phyloP scores from a whole-genome alignment of 2,888 invertebrate species.

The Caprella mutica region DNA sequence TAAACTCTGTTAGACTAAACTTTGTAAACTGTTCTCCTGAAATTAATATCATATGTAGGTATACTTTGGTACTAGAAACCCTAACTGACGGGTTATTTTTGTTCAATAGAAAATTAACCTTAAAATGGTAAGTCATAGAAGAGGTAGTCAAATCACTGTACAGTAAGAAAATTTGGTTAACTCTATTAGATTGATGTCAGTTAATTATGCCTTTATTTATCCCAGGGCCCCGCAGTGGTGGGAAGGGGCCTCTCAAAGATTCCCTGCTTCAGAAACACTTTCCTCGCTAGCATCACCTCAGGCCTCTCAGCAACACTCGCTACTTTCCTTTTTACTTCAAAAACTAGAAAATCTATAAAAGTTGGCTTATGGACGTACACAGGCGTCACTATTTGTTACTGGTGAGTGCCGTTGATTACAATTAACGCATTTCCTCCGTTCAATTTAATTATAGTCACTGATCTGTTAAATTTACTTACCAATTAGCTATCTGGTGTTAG shows the following conservation, averaged over 20 bases:
- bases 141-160: not conserved
- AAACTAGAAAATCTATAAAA: constrained; percentile 51
- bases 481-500: constrained; percentile 1
- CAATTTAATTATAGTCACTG: too few species aligned
- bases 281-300: constrained; percentile 58
- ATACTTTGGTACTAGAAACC: too few species aligned
- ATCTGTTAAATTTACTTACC: too few species aligned
- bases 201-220: not conserved
- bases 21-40: too few species aligned
- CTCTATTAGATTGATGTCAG: not conserved
- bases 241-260: constrained; percentile 61
- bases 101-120: too few species aligned
- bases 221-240: constrained; percentile 1
- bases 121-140: too few species aligned
- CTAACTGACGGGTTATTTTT: too few species aligned
- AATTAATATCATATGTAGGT: too few species aligned
- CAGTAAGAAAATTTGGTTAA: not conserved
- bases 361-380: constrained; percentile 56
- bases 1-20: too few species aligned
- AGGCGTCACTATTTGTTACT: constrained; percentile 54
- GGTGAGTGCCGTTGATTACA: constrained; percentile 45
- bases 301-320: constrained; percentile 56
- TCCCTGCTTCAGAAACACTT: constrained; percentile 67
- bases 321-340: constrained; percentile 63
- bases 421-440: too few species aligned